A percentile compares a stretch with the other conserved stretches of the same genome.
Evolutionary conservation across 2,888 invertebrate species (phyloP).

Genomic region (Corythucha ciliata): DNA sequence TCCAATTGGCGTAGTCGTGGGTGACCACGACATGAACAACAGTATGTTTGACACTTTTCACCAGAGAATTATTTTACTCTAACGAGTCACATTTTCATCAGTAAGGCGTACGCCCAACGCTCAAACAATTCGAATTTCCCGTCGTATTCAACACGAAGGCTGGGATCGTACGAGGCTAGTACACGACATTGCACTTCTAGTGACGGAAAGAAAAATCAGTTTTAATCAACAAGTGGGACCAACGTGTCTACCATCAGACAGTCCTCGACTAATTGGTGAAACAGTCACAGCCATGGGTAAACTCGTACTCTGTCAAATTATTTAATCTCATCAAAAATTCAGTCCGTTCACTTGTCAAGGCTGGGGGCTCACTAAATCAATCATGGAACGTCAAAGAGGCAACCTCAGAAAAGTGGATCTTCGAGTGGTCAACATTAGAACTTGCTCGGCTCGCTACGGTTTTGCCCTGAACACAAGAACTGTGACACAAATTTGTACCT

Average conservation of each 20-base stretch:
- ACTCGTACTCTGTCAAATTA: too few species aligned
- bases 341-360: too few species aligned
- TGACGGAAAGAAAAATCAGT: conserved; percentile 41
- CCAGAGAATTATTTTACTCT: background rate
- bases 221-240: conserved; percentile 51
- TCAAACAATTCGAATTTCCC: conserved; percentile 40
- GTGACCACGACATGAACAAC: conserved; percentile 47
- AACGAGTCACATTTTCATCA: conserved; percentile 35
- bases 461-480: conserved; percentile 22
- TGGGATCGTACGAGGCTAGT: conserved; percentile 37
- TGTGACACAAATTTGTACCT: conserved; percentile 46
- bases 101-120: conserved; percentile 47
- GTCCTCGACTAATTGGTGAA: conserved; percentile 37
- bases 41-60: conserved; percentile 38
- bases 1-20: conserved; percentile 41
- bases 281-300: conserved; percentile 39
- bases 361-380: conserved; percentile 18
- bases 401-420: conserved; percentile 47
- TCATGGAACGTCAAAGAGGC: conserved; percentile 10
- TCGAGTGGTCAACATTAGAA: conserved; percentile 43
- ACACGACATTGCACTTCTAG: conserved; percentile 51
- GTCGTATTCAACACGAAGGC: conserved; percentile 44
- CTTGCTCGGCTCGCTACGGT: conserved; percentile 41
- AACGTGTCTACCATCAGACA: conserved; percentile 50
- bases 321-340: too few species aligned